These are phyloP conservation scores for Chironomus tepperi DNA, from an alignment of 1,140 invertebrate species.

Conservation along the genomic window DNA sequence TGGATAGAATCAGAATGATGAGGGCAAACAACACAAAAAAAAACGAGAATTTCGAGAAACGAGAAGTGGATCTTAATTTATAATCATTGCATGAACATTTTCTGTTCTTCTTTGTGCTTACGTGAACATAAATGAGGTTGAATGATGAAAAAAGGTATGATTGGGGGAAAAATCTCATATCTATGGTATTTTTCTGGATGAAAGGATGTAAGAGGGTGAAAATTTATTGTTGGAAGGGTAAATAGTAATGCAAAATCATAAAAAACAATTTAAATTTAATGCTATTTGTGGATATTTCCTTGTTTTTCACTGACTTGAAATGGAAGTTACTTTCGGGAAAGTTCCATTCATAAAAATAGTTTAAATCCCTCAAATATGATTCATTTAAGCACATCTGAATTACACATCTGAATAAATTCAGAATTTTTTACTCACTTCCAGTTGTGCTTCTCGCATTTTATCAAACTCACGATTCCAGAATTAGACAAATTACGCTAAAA, in stretches of 20 bases:
- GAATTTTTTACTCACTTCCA: no score
- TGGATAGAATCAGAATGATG: not conserved
- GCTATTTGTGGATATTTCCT: no score
- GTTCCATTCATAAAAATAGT: not conserved
- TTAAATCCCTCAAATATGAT: not conserved
- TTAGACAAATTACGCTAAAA: no score
- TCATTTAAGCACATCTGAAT: no score
- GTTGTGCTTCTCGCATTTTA: no score
- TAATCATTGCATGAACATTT: conserved; percentile 8
- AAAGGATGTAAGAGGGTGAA: not conserved
- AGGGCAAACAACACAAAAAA: not conserved
- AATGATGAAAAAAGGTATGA: not conserved
- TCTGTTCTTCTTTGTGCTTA: not conserved
- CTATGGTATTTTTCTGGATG: not conserved
- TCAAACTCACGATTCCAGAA: no score
- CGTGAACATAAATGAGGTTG: not conserved
- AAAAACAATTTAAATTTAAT: no score
- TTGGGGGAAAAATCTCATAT: not conserved
- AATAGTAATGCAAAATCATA: conserved; percentile 3
- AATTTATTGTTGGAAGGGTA: not conserved
- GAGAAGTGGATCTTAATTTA: conserved; percentile 7
- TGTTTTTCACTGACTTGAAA: no score
- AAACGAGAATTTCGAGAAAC: not conserved
- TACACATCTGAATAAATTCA: no score
- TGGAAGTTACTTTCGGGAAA: not conserved